These are phyloP conservation scores for Amia ocellicauda DNA, from an alignment of 2,113 vertebrate genomes.

Conservation along the genomic window DNA sequence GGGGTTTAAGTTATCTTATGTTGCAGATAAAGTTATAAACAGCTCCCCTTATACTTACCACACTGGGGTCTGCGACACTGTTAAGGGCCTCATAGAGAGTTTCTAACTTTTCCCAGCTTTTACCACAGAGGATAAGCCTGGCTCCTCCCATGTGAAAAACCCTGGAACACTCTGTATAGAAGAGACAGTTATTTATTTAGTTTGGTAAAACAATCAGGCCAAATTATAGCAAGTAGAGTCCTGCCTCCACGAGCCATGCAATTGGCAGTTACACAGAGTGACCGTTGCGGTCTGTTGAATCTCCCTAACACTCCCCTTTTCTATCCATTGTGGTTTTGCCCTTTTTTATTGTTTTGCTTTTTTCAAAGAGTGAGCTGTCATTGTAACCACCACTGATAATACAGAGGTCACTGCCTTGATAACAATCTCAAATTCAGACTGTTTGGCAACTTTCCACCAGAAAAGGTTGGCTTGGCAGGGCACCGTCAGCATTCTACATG, in stretches of 20 bases:
- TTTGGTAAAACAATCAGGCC: background rate
- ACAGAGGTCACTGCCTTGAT: slow-evolving; percentile 5
- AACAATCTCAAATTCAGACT: background rate
- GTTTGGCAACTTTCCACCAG: background rate
- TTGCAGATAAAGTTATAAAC: background rate
- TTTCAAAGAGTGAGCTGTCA: background rate
- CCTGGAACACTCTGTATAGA: slow-evolving; percentile 76
- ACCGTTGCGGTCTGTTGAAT: background rate
- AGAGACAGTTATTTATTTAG: slow-evolving; percentile 9
- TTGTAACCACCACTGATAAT: slow-evolving; percentile 9
- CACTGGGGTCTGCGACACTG: slow-evolving; percentile 75
- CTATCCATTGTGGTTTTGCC: background rate
- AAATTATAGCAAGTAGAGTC: background rate
- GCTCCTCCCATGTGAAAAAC: slow-evolving; percentile 86
- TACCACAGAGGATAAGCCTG: slow-evolving; percentile 86
- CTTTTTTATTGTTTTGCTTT: background rate
- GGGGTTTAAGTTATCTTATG: too few relatives aligned
- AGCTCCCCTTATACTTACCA: slow-evolving; percentile 57
- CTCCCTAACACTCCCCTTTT: background rate
- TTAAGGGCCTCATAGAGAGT: slow-evolving; percentile 77
- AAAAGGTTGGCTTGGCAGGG: background rate
- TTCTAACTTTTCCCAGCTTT: slow-evolving; percentile 85
- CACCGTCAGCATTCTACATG: background rate
- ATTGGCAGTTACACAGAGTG: background rate
- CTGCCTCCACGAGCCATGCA: background rate